These are phyloP conservation scores for Ailuropoda melanoleuca DNA, from an alignment of 2,113 vertebrate genomes.

Conservation along the genomic window DNA sequence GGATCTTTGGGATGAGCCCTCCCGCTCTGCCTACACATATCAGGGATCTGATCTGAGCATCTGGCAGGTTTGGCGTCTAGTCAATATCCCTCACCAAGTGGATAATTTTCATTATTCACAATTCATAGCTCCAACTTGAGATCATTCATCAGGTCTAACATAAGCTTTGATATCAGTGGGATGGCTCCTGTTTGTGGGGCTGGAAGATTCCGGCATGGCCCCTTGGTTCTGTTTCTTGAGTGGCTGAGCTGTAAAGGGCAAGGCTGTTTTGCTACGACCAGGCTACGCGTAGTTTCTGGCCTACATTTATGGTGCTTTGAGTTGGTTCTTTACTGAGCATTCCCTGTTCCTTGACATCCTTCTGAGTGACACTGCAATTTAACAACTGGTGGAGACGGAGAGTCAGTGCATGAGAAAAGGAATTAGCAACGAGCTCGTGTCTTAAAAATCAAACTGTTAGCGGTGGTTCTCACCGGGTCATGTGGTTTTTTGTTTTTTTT, in stretches of 20 bases:
- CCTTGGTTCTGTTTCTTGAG: background rate
- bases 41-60: background rate
- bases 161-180: background rate
- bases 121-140: background rate
- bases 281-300: background rate
- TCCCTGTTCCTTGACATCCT: background rate
- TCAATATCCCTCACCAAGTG: background rate
- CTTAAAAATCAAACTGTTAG: background rate
- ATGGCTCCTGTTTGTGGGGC: fast-evolving
- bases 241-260: background rate
- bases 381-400: background rate
- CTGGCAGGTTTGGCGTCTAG: background rate
- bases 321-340: background rate
- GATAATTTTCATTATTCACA: background rate
- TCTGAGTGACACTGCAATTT: background rate
- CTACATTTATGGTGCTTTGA: background rate
- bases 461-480: background rate
- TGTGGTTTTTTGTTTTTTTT: background rate
- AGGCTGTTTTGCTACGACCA: background rate
- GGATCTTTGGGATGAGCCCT: background rate
- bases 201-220: fast-evolving
- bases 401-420: background rate
- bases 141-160: slow-evolving; percentile 24
- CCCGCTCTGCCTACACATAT: background rate
- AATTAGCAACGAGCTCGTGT: background rate